Percentiles rank a stretch among this genome's conserved stretches.
phyloP scores from a whole-genome alignment of 2,113 vertebrate species.

The Sceloporus tristichus region DNA sequence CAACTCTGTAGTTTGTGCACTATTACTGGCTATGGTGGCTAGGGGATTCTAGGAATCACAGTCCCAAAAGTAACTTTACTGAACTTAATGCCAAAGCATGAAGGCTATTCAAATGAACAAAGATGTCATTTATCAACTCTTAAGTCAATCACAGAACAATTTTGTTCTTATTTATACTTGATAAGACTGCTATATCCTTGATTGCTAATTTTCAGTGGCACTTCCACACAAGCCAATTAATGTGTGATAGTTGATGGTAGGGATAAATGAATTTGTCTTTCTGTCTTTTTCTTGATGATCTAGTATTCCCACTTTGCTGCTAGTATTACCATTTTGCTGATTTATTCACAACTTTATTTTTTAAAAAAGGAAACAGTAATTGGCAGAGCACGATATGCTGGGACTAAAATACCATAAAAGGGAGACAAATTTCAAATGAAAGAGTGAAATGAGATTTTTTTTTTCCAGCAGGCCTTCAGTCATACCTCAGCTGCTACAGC shows the following conservation, averaged over 20 bases:
- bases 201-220: constrained; percentile 9
- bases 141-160: neutral
- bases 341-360: constrained; percentile 29
- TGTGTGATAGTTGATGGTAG: constrained; percentile 8
- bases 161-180: neutral
- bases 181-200: constrained; percentile 9
- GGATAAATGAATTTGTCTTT: neutral
- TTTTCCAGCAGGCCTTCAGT: constrained; percentile 48
- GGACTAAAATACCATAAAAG: constrained; percentile 24
- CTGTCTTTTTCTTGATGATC: constrained; percentile 6
- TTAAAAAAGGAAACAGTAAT: constrained; percentile 33
- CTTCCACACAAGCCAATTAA: neutral
- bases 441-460: constrained; percentile 42
- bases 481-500: constrained; percentile 48
- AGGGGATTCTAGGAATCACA: neutral
- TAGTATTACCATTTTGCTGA: neutral
- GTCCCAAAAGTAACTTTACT: neutral
- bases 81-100: neutral
- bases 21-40: too few relatives aligned
- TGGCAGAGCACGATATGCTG: constrained; percentile 8
- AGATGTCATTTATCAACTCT: neutral
- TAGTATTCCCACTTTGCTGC: constrained; percentile 14
- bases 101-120: neutral
- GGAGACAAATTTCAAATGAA: constrained; percentile 53
- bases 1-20: too few relatives aligned